phyloP scores from a whole-genome alignment of 2,113 vertebrate genomes.

The Machaerirhynchus nigripectus region DNA sequence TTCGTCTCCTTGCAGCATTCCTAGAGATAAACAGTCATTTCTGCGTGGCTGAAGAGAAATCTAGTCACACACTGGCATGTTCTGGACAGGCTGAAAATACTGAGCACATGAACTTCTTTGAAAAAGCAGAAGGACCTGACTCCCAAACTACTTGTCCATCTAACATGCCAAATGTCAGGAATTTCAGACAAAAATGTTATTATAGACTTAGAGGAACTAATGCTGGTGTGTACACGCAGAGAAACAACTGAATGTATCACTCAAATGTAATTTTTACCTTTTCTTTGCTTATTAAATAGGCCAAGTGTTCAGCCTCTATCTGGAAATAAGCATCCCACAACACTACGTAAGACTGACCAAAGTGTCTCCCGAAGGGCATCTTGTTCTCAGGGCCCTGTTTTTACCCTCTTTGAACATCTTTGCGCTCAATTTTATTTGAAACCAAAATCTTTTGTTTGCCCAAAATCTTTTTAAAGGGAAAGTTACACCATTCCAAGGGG shows the following conservation, averaged over 20 bases:
- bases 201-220: background rate
- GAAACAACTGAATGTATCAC: background rate
- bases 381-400: background rate
- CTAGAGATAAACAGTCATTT: background rate
- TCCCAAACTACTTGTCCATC: background rate
- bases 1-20: background rate
- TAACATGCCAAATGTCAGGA: background rate
- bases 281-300: background rate
- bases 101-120: background rate
- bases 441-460: fast-evolving
- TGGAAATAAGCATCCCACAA: background rate
- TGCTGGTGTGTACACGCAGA: background rate
- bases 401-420: background rate
- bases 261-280: background rate
- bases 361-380: background rate
- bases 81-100: background rate
- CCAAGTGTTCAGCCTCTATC: background rate
- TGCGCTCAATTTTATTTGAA: background rate
- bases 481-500: background rate
- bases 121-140: background rate
- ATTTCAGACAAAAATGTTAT: background rate
- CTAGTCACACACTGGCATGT: background rate
- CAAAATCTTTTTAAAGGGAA: background rate
- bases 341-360: background rate
- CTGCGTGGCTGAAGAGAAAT: background rate